phyloP scores from a whole-genome alignment of 2,113 vertebrate genomes.

The Myanophis thanlyinensis region DNA sequence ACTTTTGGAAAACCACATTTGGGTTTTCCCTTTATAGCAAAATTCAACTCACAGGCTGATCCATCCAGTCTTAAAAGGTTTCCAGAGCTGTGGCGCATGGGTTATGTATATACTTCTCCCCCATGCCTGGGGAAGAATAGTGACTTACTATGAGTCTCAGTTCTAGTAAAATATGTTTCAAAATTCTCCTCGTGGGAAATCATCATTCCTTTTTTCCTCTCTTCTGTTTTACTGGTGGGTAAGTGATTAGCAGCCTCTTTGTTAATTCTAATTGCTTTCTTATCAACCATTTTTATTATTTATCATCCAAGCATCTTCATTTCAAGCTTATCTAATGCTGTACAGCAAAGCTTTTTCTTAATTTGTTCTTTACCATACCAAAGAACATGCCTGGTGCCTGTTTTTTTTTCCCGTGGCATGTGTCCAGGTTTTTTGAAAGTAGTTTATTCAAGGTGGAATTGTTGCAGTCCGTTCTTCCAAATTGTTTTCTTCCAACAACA shows the following conservation, averaged over 20 bases:
- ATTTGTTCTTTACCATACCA: neutral
- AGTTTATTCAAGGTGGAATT: neutral
- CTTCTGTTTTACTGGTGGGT: neutral
- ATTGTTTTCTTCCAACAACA: neutral
- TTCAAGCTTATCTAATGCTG: constrained; percentile 15
- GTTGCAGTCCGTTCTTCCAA: neutral
- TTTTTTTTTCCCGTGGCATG: neutral
- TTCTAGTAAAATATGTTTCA: neutral
- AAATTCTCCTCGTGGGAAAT: neutral
- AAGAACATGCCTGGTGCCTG: neutral
- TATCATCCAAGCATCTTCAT: constrained; percentile 23
- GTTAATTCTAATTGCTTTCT: constrained; percentile 33
- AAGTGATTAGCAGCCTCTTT: constrained; percentile 20
- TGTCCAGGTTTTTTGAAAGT: neutral
- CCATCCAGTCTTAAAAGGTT: neutral
- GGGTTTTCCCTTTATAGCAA: neutral
- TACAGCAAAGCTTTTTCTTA: constrained; percentile 1
- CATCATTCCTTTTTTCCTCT: neutral
- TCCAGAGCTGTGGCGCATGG: neutral
- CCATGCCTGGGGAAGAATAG: neutral
- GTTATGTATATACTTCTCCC: neutral
- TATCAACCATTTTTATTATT: constrained; percentile 21
- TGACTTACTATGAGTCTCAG: neutral
- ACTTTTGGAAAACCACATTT: neutral
- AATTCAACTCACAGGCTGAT: neutral